These are phyloP conservation scores for Ceratosolen solmsi DNA, from an alignment of 1,140 invertebrate genomes.

Conservation along the genomic window DNA sequence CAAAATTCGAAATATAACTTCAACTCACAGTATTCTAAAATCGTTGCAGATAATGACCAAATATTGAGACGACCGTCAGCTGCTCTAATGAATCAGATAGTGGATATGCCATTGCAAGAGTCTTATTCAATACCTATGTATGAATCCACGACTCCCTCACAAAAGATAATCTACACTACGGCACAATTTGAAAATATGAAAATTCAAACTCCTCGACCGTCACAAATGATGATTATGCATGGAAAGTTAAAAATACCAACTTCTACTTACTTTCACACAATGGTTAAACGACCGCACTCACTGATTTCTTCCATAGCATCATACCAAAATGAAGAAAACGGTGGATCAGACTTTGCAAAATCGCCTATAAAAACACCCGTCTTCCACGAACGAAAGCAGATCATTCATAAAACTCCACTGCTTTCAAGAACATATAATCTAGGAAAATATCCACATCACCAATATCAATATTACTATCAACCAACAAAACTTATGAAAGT, in stretches of 20 bases:
- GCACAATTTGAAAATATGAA: slow-evolving; percentile 54
- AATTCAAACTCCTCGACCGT: slow-evolving; percentile 50
- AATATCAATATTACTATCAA: slow-evolving; percentile 34
- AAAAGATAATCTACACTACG: slow-evolving; percentile 62
- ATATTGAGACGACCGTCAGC: slow-evolving; percentile 53
- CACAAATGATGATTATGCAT: slow-evolving; percentile 28
- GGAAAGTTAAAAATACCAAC: neutral
- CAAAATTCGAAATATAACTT: slow-evolving; percentile 54
- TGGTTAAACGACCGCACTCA: neutral
- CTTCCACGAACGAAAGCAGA: slow-evolving; percentile 64
- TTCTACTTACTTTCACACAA: neutral
- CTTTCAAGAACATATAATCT: slow-evolving; percentile 52
- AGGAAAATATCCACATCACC: slow-evolving; percentile 45
- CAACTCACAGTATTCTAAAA: slow-evolving; percentile 64
- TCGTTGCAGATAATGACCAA: slow-evolving; percentile 70
- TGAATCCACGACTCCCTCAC: slow-evolving; percentile 51
- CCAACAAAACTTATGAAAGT: slow-evolving; percentile 58
- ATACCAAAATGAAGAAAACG: neutral
- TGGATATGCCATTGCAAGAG: slow-evolving; percentile 55
- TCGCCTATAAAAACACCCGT: slow-evolving; percentile 51
- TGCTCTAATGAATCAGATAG: slow-evolving; percentile 60
- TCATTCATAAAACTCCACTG: slow-evolving; percentile 57
- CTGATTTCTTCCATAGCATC: neutral
- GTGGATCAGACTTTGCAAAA: neutral
- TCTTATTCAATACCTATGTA: slow-evolving; percentile 57